Evolutionary conservation across 2,888 invertebrate species (phyloP).

Genomic region (Silvanus unidentatus): DNA sequence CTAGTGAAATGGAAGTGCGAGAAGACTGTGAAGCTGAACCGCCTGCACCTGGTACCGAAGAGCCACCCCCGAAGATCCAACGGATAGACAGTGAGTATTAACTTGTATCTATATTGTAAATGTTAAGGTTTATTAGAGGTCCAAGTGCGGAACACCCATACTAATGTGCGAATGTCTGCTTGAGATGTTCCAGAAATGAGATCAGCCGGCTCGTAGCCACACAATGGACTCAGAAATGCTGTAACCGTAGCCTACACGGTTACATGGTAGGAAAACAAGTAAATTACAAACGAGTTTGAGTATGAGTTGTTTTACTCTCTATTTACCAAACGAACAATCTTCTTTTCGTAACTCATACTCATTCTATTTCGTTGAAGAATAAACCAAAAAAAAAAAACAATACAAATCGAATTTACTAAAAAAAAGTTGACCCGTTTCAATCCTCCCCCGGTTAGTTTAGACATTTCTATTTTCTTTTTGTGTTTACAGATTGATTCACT

Average conservation of each 20-base stretch:
- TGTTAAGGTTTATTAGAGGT: slow-evolving; percentile 25
- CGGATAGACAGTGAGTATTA: slow-evolving; percentile 39
- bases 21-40: slow-evolving; percentile 29
- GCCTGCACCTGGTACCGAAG: slow-evolving; percentile 43
- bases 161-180: slow-evolving; percentile 50
- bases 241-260: slow-evolving; percentile 42
- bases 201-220: slow-evolving; percentile 43
- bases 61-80: slow-evolving; percentile 31
- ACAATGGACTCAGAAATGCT: slow-evolving; percentile 40
- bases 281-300: slow-evolving; percentile 36
- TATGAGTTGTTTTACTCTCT: slow-evolving; percentile 32
- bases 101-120: slow-evolving; percentile 16
- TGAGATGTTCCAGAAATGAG: slow-evolving; percentile 50
- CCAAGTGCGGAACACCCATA: slow-evolving; percentile 39
- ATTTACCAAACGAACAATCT: not conserved
- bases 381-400: not conserved
- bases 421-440: too few species aligned
- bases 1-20: not conserved
- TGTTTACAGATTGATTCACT: slow-evolving; percentile 45
- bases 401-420: too few species aligned
- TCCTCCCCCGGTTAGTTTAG: slow-evolving; percentile 31
- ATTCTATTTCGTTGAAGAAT: slow-evolving; percentile 17
- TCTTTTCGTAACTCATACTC: slow-evolving; percentile 24
- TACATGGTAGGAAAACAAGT: slow-evolving; percentile 46
- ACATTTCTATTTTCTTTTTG: slow-evolving; percentile 48